phyloP scores from a whole-genome alignment of 2,888 invertebrate genomes.

The Phengaris alcon region DNA sequence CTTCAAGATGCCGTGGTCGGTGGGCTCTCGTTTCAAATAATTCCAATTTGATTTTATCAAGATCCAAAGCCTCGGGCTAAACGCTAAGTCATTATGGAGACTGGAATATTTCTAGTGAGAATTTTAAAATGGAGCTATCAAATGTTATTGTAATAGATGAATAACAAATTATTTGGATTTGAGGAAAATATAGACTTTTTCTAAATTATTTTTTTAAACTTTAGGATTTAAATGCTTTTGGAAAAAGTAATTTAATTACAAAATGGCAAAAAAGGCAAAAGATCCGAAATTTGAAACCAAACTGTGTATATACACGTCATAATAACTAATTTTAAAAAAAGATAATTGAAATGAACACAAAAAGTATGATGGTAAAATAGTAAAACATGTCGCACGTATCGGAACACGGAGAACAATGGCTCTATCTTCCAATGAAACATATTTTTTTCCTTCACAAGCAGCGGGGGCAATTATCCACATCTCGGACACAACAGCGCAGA shows the following conservation, averaged over 20 bases:
- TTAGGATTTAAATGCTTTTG: too few relatives aligned
- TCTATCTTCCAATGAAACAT: constrained; percentile 48
- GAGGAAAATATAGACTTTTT: neutral
- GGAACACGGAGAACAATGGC: constrained; percentile 41
- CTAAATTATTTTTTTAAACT: neutral
- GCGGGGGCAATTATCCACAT: constrained; percentile 75
- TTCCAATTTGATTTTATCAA: constrained; percentile 58
- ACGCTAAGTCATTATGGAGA: constrained; percentile 35
- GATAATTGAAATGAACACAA: neutral
- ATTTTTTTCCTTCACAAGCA: constrained; percentile 49
- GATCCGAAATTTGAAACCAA: neutral
- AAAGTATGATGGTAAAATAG: neutral
- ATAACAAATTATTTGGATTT: neutral
- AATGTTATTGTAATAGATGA: neutral
- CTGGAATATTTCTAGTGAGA: neutral
- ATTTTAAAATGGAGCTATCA: constrained; percentile 6
- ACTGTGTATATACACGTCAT: neutral
- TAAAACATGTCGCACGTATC: constrained; percentile 35
- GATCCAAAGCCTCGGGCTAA: constrained; percentile 38
- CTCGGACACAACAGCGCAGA: constrained; percentile 76
- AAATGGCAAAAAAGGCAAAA: too few relatives aligned
- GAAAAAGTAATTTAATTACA: too few relatives aligned
- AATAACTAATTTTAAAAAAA: neutral
- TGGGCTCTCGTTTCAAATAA: constrained; percentile 46
- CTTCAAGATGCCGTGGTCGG: constrained; percentile 62